phyloP scores from a whole-genome alignment of 2,888 invertebrate genomes.

The Drosophila phalerata region DNA sequence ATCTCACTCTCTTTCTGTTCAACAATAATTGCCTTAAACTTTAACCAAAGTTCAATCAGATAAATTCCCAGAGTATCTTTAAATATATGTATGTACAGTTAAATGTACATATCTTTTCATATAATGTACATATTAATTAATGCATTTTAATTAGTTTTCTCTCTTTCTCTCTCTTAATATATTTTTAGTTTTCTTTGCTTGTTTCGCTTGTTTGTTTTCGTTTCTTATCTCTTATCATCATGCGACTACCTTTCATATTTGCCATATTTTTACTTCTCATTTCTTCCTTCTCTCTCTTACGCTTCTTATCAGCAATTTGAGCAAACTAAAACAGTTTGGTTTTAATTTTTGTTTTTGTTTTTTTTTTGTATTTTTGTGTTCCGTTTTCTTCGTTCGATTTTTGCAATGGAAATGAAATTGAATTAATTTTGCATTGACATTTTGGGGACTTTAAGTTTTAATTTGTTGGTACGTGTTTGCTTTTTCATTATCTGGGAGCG shows the following conservation, averaged over 20 bases:
- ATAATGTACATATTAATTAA: too few relatives aligned
- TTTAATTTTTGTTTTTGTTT: slow-evolving; percentile 15
- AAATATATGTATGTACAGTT: not conserved
- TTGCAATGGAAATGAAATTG: slow-evolving; percentile 46
- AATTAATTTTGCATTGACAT: slow-evolving; percentile 63
- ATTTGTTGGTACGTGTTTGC: slow-evolving; percentile 8
- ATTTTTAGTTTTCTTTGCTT: not conserved
- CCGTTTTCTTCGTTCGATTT: slow-evolving; percentile 20
- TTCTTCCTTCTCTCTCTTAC: slow-evolving; percentile 1
- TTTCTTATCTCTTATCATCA: slow-evolving; percentile 46
- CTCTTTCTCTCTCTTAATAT: not conserved
- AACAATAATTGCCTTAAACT: not conserved
- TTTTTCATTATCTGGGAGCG: slow-evolving; percentile 40
- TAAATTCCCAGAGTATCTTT: not conserved
- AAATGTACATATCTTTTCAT: too few relatives aligned
- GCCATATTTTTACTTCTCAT: slow-evolving; percentile 1
- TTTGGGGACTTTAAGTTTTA: slow-evolving; percentile 28
- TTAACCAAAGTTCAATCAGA: not conserved
- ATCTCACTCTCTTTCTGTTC: not conserved
- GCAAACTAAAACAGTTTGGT: slow-evolving; percentile 15
- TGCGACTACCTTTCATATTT: slow-evolving; percentile 20
- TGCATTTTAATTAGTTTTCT: not conserved
- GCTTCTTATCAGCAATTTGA: slow-evolving; percentile 38
- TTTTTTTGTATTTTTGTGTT: slow-evolving; percentile 4
- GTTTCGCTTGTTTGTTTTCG: slow-evolving; percentile 7